These are phyloP conservation scores for Gobionotothen gibberifrons DNA, from an alignment of 2,797 vertebrate genomes.

Conservation along the genomic window DNA sequence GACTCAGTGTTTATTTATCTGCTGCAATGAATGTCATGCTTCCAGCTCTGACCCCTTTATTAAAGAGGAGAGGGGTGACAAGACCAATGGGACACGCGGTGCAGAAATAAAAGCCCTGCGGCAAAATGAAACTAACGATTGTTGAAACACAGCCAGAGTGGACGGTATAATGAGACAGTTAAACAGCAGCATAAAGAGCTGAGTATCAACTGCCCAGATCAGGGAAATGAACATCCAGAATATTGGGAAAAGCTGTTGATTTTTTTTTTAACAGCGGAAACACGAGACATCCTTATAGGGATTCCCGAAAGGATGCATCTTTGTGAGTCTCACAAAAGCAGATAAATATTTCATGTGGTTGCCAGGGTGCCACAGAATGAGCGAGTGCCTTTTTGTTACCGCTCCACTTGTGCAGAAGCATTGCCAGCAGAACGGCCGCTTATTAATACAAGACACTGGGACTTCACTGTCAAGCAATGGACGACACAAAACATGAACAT, in stretches of 20 bases:
- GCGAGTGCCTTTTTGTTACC: slow-evolving; percentile 64
- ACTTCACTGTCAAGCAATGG: slow-evolving; percentile 48
- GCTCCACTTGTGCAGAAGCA: slow-evolving; percentile 62
- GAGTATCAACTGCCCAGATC: slow-evolving; percentile 10
- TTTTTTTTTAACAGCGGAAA: slow-evolving; percentile 31
- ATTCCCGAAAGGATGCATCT: slow-evolving; percentile 8
- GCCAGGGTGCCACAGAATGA: slow-evolving; percentile 63
- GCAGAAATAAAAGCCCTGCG: slow-evolving; percentile 13
- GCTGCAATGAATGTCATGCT: neutral
- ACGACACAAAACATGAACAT: slow-evolving; percentile 46
- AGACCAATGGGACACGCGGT: slow-evolving; percentile 5
- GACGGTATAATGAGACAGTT: slow-evolving; percentile 26
- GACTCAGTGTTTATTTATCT: slow-evolving; percentile 1
- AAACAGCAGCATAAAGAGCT: slow-evolving; percentile 29
- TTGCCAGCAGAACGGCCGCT: slow-evolving; percentile 52
- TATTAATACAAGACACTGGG: slow-evolving; percentile 46
- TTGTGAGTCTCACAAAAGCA: neutral
- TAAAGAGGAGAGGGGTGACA: neutral
- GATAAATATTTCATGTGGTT: slow-evolving; percentile 46
- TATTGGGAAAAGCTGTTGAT: slow-evolving; percentile 11
- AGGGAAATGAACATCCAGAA: neutral
- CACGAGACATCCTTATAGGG: slow-evolving; percentile 12
- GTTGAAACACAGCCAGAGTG: slow-evolving; percentile 7
- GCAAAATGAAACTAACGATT: slow-evolving; percentile 26
- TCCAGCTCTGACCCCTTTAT: slow-evolving; percentile 7